These are phyloP conservation scores for Amblyopsis rosae DNA, from an alignment of 2,113 vertebrate species.

Conservation along the genomic window DNA sequence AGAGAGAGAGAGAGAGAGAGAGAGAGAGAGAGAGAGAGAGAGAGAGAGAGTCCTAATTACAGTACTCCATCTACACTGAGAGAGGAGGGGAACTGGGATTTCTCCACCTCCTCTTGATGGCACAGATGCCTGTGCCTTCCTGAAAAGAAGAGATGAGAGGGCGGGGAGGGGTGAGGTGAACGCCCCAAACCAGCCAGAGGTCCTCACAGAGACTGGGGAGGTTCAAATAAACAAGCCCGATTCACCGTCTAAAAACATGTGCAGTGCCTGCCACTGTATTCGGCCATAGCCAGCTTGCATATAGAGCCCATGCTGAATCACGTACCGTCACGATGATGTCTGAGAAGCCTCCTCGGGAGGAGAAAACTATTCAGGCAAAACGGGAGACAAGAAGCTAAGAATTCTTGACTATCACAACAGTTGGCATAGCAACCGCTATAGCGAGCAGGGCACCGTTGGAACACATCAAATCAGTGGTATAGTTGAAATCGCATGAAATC, in stretches of 20 bases:
- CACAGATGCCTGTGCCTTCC: conserved; percentile 15
- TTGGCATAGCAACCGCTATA: conserved; percentile 2
- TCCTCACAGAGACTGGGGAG: conserved; percentile 14
- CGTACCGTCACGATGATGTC: not conserved
- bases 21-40: not conserved
- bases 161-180: not conserved
- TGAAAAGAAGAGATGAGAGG: conserved; percentile 11
- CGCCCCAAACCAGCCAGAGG: conserved; percentile 7
- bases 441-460: not conserved
- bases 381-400: not conserved
- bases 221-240: conserved; percentile 10
- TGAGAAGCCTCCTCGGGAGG: not conserved
- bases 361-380: conserved; percentile 1
- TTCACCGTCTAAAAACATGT: conserved; percentile 19
- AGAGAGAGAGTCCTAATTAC: conserved; percentile 48
- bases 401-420: not conserved
- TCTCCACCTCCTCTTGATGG: conserved; percentile 17
- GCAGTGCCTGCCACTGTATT: not conserved
- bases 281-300: no score
- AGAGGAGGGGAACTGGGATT: conserved; percentile 40
- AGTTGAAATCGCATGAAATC: no score
- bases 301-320: no score
- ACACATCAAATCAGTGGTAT: not conserved
- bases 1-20: conserved; percentile 32
- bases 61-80: conserved; percentile 45